Base-by-base conservation (phyloP, 2,888 invertebrate species). In the Chloroclysta siterata region DNA sequence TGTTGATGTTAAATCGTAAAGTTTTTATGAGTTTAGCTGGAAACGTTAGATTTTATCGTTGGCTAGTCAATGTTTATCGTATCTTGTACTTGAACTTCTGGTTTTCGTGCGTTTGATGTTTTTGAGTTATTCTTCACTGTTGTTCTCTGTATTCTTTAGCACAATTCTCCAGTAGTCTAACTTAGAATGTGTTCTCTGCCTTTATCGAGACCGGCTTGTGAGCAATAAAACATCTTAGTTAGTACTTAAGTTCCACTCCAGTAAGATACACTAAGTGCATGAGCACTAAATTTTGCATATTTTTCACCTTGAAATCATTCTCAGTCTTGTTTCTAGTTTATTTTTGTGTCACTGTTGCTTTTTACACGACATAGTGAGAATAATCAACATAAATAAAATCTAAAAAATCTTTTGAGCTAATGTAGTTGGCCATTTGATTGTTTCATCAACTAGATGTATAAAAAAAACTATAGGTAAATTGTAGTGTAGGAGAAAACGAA, bases 11-110 rank as follows among this genome's bases (percentile, higher is more conserved):
- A 69, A 68, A 56, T 70, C 77, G 80, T 89, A 86, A 88, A 83
- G 73, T 70, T 83, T 89, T 88, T 82, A 89, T 78, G 84, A 73
- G 76, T 80, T 84, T 82, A 76, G 75, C 78, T 85, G 74, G 84
- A 86, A 87, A 85, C 82, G 81, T 7, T 86, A 75, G 80, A 81
- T 87, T 88, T 87, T 85, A 89, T 81, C 76, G 81, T 72, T 70
- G 63, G 69, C 69, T 70, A 69, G 72, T 64, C 65, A 60, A 68
- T 71, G 72, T 72, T 72, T 72, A 72, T 68, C 53, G 60, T 62
- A 52, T 44, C 57, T 55, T 63, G 71, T 65, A 69, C 72, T 71
- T 72, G 72, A 72, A 72, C 72, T 72, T 72, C 69, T 67, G 64
- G 63, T 65, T 61, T 61, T 53, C 46, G 54, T 53, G 57, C 51